These are phyloP conservation scores for Cepaea hortensis DNA, from an alignment of 2,888 invertebrate species.

Conservation along the genomic window DNA sequence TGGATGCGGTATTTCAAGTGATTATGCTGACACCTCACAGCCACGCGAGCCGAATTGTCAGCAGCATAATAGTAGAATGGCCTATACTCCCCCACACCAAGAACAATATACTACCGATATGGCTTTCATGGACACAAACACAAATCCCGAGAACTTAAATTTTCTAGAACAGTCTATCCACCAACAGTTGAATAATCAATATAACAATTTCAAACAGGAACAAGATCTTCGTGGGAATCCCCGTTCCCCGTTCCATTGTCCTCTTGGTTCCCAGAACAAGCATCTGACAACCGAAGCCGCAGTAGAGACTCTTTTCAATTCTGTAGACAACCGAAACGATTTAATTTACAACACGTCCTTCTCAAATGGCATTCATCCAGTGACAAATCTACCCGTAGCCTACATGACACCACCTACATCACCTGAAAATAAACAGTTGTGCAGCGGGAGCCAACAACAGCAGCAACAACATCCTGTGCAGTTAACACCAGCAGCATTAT, in stretches of 20 bases:
- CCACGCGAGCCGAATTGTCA: background rate
- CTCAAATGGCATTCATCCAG: background rate
- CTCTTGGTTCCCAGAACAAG: background rate
- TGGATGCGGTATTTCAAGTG: background rate
- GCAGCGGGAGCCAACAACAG: background rate
- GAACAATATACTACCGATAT: background rate
- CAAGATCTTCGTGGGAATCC: background rate
- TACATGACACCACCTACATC: conserved; percentile 29
- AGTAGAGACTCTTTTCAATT: background rate
- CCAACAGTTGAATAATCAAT: background rate
- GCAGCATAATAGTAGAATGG: background rate
- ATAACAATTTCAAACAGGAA: background rate
- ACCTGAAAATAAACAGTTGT: background rate
- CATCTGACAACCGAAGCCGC: background rate
- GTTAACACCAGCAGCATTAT: no score
- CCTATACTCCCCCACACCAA: background rate
- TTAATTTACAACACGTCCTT: background rate
- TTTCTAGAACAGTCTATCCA: conserved; percentile 12
- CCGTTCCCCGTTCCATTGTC: background rate
- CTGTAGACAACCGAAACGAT: background rate
- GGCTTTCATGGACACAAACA: background rate
- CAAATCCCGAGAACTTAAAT: background rate
- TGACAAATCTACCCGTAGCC: background rate
- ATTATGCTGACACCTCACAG: background rate
- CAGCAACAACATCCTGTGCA: background rate